A percentile compares a stretch with the other conserved stretches of the same genome.
These are phyloP conservation scores for Stenodema calcarata DNA, from an alignment of 2,888 invertebrate genomes.

Conservation along the genomic window DNA sequence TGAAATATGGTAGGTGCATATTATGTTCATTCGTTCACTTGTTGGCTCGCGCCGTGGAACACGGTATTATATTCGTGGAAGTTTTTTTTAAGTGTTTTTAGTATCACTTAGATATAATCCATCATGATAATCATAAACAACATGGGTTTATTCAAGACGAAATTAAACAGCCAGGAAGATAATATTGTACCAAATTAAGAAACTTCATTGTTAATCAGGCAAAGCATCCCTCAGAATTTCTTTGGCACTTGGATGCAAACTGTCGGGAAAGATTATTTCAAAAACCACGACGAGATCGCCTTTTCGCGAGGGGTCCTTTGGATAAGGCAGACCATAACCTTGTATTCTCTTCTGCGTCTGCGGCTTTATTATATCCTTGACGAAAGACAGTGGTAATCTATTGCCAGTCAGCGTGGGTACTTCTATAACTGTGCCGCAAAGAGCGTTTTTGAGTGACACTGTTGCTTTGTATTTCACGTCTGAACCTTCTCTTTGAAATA, in stretches of 20 bases:
- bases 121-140: too few relatives aligned
- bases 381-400: slow-evolving; percentile 78
- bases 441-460: slow-evolving; percentile 85
- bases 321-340: slow-evolving; percentile 89
- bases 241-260: slow-evolving; percentile 76
- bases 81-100: too few relatives aligned
- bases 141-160: too few relatives aligned
- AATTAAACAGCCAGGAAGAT: not conserved
- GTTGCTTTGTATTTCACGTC: slow-evolving; percentile 88
- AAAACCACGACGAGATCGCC: slow-evolving; percentile 93
- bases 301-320: slow-evolving; percentile 87
- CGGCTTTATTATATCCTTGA: slow-evolving; percentile 86
- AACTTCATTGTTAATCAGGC: slow-evolving; percentile 68
- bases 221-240: slow-evolving; percentile 86
- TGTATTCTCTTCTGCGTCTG: slow-evolving; percentile 85
- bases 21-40: too few relatives aligned
- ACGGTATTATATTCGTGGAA: too few relatives aligned
- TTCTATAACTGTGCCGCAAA: slow-evolving; percentile 85
- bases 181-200: not conserved
- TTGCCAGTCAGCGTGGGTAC: slow-evolving; percentile 89
- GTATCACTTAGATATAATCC: too few relatives aligned
- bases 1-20: too few relatives aligned
- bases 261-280: slow-evolving; percentile 92
- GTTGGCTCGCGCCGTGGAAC: too few relatives aligned
- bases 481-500: slow-evolving; percentile 90